Conservation (phyloP, 2,113 vertebrate genomes). For the Eonycteris spelaea region DNA sequence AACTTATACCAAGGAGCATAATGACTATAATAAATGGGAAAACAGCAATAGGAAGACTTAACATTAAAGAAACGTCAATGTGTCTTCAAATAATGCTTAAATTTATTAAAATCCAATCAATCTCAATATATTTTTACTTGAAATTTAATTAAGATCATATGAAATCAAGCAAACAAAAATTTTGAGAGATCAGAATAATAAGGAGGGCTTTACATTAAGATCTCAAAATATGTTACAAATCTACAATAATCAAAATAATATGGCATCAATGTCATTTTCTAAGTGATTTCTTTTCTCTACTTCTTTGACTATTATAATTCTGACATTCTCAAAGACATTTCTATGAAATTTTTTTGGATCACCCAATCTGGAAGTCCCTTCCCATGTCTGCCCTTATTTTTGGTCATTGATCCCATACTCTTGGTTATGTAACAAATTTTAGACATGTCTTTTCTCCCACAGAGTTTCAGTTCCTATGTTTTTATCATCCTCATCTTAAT, state of each 20-base stretch:
- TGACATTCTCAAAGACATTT: not conserved
- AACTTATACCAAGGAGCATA: not conserved
- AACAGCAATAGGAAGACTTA: not conserved
- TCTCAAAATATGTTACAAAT: not conserved
- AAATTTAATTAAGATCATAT: not conserved
- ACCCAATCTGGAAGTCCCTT: not conserved
- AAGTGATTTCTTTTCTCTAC: not conserved
- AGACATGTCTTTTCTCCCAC: not conserved
- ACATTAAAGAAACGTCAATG: not conserved
- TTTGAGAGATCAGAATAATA: not conserved
- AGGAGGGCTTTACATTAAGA: not conserved
- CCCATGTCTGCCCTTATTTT: not conserved
- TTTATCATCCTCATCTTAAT: not conserved
- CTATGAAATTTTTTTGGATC: not conserved
- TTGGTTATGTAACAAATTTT: not conserved
- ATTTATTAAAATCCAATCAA: not conserved
- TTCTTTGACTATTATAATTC: not conserved
- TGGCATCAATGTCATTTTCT: not conserved
- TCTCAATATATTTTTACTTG: not conserved
- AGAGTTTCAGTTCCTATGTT: not conserved
- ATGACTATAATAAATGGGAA: not conserved
- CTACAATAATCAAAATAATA: not conserved
- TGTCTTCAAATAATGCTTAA: not conserved
- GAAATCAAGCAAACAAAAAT: slow-evolving; percentile 11
- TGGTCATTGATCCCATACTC: not conserved